Evolutionary conservation across 2,888 invertebrate species (phyloP).

Genomic region (Keiferia lycopersicella): DNA sequence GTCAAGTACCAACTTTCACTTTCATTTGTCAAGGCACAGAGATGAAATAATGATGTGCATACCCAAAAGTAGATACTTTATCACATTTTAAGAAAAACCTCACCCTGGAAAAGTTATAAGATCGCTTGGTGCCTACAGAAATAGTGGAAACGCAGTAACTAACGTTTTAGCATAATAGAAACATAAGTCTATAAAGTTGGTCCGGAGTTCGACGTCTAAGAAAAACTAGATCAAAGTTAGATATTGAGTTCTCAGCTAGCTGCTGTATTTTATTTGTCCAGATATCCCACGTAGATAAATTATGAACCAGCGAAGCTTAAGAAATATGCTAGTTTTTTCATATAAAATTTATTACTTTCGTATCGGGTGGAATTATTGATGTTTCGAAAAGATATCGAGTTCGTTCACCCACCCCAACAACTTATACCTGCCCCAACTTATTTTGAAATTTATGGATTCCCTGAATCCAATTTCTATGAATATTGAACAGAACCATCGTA

Average conservation of each 20-base stretch:
- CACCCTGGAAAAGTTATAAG: too few relatives aligned
- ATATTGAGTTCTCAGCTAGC: neutral
- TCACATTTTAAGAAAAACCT: too few relatives aligned
- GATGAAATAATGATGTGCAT: too few relatives aligned
- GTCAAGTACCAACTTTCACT: too few relatives aligned
- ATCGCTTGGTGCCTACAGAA: neutral
- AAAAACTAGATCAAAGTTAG: constrained; percentile 19
- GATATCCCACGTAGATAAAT: neutral
- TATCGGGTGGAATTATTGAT: constrained; percentile 20
- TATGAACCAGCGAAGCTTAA: neutral
- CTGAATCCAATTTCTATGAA: constrained; percentile 24
- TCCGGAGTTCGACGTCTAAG: constrained; percentile 5
- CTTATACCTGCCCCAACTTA: constrained; percentile 12
- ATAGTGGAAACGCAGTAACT: neutral
- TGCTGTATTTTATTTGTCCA: constrained; percentile 12
- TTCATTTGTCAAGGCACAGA: too few relatives aligned
- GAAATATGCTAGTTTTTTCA: constrained; percentile 16
- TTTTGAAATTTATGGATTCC: constrained; percentile 23
- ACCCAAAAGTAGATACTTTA: too few relatives aligned
- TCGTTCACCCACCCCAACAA: neutral
- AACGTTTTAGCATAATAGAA: neutral
- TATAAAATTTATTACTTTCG: constrained; percentile 10
- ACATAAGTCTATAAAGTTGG: constrained; percentile 11
- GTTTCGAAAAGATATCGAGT: constrained; percentile 6
- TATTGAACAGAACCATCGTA: constrained; percentile 16